Evolutionary conservation across 1,140 invertebrate species (phyloP), one percentile per base, ranked within the genome.

Genomic region (Calephelis nemesis): DNA sequence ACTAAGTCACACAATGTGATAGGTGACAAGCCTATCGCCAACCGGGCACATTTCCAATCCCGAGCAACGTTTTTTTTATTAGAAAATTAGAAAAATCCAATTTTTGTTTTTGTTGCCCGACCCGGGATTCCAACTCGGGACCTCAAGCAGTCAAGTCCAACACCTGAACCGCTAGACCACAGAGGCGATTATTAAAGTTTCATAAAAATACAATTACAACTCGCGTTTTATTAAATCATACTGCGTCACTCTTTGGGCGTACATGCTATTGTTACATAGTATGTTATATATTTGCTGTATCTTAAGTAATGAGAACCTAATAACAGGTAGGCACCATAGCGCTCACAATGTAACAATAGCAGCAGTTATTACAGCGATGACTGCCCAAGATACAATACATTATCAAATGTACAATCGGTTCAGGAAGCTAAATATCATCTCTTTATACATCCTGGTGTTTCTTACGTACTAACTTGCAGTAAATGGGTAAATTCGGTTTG

Each of bases 271-370:
- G 19, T 58, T 58, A 58, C 52, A 58, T 15, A 58, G 52, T 30
- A 11, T 58, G 52, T 58, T 58, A 58, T 39, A 58, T 39, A 58
- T 39, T 58, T 58, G 19, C 52, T 58, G 52, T 58, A 58, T 58
- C 52, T 11, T 58, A 58, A 58, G 52, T 58, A 54, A 54, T 54
- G 19, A 58, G 52, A 58, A 58, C 52, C 10, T 19, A 58, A 30
- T 58, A 58, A 58, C 30, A 52, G 49, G n/a, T 52, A 58, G 52
- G 52, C 30, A 15, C 52, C 52, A 58, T 58, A 58, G 19, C 30
- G 52, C 30, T 11, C 52, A 5, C 10, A 15, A 13, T 30, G 10
- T 54, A 58, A 39, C 19, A 58, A 58, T 58, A 10, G 52, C 19
- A 30, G 9, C 52, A 5, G 19, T 10, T 30, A 54, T 54, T 54